Evolutionary conservation across 2,888 invertebrate genomes (phyloP), one percentile per base, ranked within the genome.

Genomic region (Eristalis pertinax): DNA sequence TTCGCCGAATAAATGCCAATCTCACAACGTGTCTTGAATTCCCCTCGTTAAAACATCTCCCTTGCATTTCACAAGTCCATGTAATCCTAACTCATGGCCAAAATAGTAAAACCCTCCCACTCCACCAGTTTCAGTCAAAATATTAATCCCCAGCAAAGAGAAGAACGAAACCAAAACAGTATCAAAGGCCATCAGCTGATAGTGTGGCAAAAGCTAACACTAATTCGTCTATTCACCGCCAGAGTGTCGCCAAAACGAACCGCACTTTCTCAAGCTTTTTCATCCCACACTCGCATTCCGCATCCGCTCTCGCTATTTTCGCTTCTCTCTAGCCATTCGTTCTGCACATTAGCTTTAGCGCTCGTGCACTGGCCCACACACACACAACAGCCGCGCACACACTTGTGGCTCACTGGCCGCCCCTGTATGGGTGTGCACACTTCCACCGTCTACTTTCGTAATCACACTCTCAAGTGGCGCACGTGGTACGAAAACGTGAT

Each of bases 401-500:
- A 50, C 50, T 41, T 43, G 26, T 67, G 50, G 58, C 70, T 32
- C 8, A 38, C 38, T 35, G 38, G 4, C n/a, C 13, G 26, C 60
- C 65, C 13, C 0, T 60, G 41, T 56, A 70, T 76, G 24, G 70
- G 69, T 74, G 81, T 84, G 79, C 82, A 83, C 82, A 79, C 83
- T 82, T 86, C 80, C 84, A 74, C 73, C 88, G 77, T 79, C 88
- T 87, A 87, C 79, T 78, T 79, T 80, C 85, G 70, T 86, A 89
- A 88, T 89, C 89, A 85, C 86, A 89, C 83, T 84, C 86, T 88
- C 84, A 79, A 70, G 86, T 89, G 90, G 90, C 90, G 92, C 92
- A 92, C 92, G 92, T 92, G 92, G 92, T 91, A 89, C 89, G 88
- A 89, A 92, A 92, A 92, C 92, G 92, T 92, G 92, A 92, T 92